Evolutionary conservation across 2,113 vertebrate species (phyloP).

Genomic region (Cyprinodon tularosa): DNA sequence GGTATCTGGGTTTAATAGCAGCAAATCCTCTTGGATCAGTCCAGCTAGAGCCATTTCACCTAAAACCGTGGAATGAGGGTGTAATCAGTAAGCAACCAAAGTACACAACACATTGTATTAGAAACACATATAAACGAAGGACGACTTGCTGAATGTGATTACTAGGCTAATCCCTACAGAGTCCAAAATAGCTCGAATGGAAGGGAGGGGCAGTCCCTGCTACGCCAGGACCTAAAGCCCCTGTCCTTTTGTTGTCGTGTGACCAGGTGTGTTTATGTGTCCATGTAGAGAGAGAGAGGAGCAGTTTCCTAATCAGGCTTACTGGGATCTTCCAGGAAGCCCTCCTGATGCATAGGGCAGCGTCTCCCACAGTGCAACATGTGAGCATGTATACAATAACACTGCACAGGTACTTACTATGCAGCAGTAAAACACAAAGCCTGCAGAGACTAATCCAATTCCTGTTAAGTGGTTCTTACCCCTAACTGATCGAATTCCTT

Average conservation of each 20-base stretch:
- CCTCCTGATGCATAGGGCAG: conserved; percentile 10
- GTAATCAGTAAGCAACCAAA: not conserved
- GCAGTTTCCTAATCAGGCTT: conserved; percentile 17
- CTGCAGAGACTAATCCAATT: conserved; percentile 3
- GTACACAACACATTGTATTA: not conserved
- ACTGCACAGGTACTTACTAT: not conserved
- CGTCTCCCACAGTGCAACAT: not conserved
- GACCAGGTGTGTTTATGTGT: conserved; percentile 7
- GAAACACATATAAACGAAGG: conserved; percentile 4
- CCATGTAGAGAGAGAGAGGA: not conserved
- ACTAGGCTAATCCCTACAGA: conserved; percentile 64
- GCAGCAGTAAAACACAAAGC: not conserved
- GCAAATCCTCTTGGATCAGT: not conserved
- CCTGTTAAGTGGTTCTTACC: not conserved
- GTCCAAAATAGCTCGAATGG: conserved; percentile 59
- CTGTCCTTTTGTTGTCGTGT: conserved; percentile 17
- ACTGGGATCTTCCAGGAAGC: not conserved
- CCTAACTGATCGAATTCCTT: not conserved
- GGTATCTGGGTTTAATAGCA: not conserved
- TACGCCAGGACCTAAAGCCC: conserved; percentile 4
- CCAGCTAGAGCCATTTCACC: too few species aligned
- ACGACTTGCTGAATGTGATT: conserved; percentile 41
- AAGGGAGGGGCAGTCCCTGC: conserved; percentile 12
- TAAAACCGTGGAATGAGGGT: not conserved
- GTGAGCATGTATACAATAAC: not conserved